Conservation (phyloP, 2,113 vertebrate species). For the Phrynosoma blainvillii region DNA sequence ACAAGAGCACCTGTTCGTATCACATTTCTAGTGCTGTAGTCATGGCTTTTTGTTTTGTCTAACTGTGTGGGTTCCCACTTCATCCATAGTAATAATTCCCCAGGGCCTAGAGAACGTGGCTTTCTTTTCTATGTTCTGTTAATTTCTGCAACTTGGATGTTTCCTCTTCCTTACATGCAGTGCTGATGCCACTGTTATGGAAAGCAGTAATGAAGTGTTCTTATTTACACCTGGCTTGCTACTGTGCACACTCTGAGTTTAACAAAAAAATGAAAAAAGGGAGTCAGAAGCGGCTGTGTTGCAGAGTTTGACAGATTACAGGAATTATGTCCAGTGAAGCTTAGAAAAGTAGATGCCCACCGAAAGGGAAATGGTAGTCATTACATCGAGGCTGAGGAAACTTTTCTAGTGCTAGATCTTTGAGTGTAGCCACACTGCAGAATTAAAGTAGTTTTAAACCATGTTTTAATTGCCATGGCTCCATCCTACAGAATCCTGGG, state of each 20-base stretch:
- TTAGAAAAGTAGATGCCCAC: not conserved
- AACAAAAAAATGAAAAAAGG: not conserved
- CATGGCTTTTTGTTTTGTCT: not conserved
- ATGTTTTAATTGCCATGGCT: no score
- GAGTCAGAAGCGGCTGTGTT: not conserved
- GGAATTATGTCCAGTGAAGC: not conserved
- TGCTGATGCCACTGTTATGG: not conserved
- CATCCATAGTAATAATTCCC: not conserved
- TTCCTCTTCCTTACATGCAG: not conserved
- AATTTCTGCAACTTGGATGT: not conserved
- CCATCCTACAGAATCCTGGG: no score
- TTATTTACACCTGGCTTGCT: not conserved
- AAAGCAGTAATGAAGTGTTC: not conserved
- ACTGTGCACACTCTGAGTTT: not conserved
- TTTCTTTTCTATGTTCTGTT: not conserved
- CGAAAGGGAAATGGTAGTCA: not conserved
- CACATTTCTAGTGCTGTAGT: not conserved
- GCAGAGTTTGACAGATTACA: not conserved
- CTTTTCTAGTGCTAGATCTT: not conserved
- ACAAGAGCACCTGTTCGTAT: conserved; percentile 1
- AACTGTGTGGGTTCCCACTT: not conserved
- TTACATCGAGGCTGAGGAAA: not conserved
- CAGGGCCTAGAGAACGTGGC: not conserved
- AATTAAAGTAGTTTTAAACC: no score
- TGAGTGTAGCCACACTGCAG: no score